Percentiles rank a stretch among this genome's conserved stretches.
Evolutionary conservation across 2,797 vertebrate species (phyloP).

Genomic region (Halcyon badia): DNA sequence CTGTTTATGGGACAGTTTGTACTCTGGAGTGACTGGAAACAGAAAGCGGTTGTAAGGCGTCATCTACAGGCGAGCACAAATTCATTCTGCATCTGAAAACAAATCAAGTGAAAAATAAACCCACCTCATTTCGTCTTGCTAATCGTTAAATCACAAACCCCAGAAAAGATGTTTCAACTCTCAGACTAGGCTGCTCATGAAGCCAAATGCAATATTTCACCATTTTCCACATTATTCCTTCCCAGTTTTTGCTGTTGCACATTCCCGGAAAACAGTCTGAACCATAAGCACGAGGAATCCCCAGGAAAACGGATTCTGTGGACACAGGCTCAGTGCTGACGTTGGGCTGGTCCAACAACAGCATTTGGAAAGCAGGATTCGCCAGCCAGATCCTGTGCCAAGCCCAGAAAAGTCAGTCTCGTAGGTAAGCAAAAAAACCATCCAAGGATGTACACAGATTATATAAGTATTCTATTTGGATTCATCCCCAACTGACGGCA

Average conservation of each 20-base stretch:
- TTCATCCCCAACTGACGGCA: not conserved
- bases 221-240: not conserved
- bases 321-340: not conserved
- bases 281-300: fast-evolving
- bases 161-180: fast-evolving
- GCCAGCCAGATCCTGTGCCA: not conserved
- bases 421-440: not conserved
- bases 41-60: fast-evolving
- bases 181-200: not conserved
- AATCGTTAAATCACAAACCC: not conserved
- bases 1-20: not conserved
- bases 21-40: not conserved
- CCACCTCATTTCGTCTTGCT: not conserved
- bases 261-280: not conserved
- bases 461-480: not conserved
- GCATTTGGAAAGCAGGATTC: not conserved
- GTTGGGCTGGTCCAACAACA: not conserved
- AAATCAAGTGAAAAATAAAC: not conserved
- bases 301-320: not conserved
- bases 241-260: not conserved
- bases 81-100: not conserved
- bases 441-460: not conserved
- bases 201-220: not conserved
- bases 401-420: not conserved
- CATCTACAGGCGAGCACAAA: not conserved